Conservation (phyloP, 2,797 vertebrate genomes). For the Sebastes reedi region DNA sequence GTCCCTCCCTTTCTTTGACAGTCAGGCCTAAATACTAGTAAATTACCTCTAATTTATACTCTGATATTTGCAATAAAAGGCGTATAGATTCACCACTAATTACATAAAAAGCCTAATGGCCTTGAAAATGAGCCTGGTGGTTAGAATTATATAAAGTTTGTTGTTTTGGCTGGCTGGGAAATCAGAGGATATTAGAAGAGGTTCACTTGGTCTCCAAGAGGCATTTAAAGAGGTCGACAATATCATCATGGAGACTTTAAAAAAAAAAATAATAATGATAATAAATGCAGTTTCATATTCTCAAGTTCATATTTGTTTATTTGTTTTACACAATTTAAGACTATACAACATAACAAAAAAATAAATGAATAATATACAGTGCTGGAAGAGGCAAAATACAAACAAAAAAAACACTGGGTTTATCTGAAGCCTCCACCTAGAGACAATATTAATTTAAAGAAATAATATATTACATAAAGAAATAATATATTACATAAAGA, state of each 20-base stretch:
- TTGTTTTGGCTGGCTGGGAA: conserved; percentile 89
- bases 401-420: no score
- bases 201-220: conserved; percentile 86
- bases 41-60: conserved; percentile 93
- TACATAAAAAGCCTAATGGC: conserved; percentile 92
- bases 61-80: conserved; percentile 92
- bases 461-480: no score
- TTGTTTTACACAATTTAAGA: no score
- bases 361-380: no score
- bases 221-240: conserved; percentile 59
- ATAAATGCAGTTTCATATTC: conserved; percentile 11
- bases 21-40: conserved; percentile 91
- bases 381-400: no score
- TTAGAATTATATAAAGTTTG: conserved; percentile 94
- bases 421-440: no score
- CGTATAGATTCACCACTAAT: conserved; percentile 92
- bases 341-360: no score
- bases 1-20: conserved; percentile 86
- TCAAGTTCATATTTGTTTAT: neutral
- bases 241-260: conserved; percentile 23
- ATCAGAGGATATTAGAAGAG: conserved; percentile 88
- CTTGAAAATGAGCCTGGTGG: conserved; percentile 90
- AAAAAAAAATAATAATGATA: neutral
- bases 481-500: no score
- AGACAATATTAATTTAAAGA: no score